Conservation (phyloP, 2,113 vertebrate species). For the Fulica atra region DNA sequence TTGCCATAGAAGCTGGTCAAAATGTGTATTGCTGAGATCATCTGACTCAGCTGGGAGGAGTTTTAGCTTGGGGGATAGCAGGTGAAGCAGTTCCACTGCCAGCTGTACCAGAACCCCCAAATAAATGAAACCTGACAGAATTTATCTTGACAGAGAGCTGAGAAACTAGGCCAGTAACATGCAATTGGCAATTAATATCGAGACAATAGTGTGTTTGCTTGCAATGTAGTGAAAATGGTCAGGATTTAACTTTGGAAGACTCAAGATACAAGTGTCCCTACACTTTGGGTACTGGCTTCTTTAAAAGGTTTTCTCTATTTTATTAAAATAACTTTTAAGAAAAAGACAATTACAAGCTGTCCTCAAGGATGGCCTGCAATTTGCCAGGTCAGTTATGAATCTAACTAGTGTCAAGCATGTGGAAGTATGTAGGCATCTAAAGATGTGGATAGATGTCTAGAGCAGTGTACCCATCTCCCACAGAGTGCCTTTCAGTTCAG, state of each 20-base stretch:
- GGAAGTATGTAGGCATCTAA: not conserved
- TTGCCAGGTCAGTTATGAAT: not conserved
- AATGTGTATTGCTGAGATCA: not conserved
- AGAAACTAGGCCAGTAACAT: not conserved
- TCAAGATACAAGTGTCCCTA: not conserved
- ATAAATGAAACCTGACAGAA: slow-evolving; percentile 13
- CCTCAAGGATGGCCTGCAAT: not conserved
- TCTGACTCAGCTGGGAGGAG: not conserved
- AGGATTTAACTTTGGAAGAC: not conserved
- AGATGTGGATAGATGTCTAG: not conserved
- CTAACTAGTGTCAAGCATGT: not conserved
- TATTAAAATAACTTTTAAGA: not conserved
- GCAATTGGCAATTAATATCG: not conserved
- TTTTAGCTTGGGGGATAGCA: not conserved
- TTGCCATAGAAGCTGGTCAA: not conserved
- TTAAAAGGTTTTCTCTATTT: not conserved
- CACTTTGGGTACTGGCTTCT: not conserved
- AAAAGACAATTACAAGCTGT: not conserved
- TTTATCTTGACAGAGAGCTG: slow-evolving; percentile 17
- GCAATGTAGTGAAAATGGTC: not conserved
- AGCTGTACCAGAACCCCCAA: slow-evolving; percentile 11
- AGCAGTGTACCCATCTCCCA: not conserved
- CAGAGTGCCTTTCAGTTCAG: not conserved
- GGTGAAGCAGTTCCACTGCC: not conserved
- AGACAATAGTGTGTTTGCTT: not conserved